Conservation (phyloP, 1,140 invertebrate species). For the Ceratoteleas bidentatus region DNA sequence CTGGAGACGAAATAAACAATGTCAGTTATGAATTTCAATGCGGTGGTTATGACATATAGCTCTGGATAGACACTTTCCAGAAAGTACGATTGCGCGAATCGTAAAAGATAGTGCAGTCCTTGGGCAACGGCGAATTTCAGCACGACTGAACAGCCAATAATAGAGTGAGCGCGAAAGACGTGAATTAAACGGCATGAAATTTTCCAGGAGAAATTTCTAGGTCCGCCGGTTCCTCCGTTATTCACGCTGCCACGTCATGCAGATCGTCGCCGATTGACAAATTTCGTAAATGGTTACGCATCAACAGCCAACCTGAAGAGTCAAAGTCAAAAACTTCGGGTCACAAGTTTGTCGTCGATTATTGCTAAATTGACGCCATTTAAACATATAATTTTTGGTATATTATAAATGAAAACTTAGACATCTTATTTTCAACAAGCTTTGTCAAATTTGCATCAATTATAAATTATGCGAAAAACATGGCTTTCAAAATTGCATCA, state of each 20-base stretch:
- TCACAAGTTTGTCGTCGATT: conserved; percentile 3
- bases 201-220: conserved; percentile 67
- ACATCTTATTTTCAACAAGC: no score
- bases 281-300: conserved; percentile 42
- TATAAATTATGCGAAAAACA: no score
- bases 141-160: conserved; percentile 69
- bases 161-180: conserved; percentile 52
- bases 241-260: conserved; percentile 34
- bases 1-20: no score
- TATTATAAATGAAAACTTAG: no score
- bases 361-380: no score
- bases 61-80: conserved; percentile 25
- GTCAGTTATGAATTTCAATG: background rate
- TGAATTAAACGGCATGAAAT: conserved; percentile 65
- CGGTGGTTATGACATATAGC: no score
- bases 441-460: no score
- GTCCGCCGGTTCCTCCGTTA: conserved; percentile 27
- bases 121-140: conserved; percentile 61
- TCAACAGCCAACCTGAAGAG: conserved; percentile 18
- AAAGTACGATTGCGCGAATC: conserved; percentile 30
- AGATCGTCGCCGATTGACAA: conserved; percentile 36
- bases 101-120: conserved; percentile 32
- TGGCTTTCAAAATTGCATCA: no score
- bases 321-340: conserved; percentile 55
- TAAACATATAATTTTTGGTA: no score